Conservation (phyloP, 2,888 invertebrate genomes). For the Drosophila setosimentum region DNA sequence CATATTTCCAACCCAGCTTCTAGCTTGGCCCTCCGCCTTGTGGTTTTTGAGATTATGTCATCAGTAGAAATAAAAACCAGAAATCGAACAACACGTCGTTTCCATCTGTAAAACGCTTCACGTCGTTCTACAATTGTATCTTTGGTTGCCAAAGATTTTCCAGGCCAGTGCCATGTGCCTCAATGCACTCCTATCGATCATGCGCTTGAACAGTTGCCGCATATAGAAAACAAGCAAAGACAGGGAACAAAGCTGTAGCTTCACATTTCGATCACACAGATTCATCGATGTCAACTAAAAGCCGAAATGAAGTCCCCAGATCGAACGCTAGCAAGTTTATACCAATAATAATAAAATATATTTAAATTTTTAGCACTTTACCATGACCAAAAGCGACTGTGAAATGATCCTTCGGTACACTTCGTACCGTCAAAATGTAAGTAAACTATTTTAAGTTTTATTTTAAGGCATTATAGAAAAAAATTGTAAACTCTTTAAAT, state of each 20-base stretch:
- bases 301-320: background rate
- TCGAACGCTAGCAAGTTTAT: background rate
- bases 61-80: too few relatives aligned
- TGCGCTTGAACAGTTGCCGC: too few relatives aligned
- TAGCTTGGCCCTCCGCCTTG: too few relatives aligned
- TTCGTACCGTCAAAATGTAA: background rate
- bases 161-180: too few relatives aligned
- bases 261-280: background rate
- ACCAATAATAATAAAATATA: background rate
- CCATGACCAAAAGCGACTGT: background rate
- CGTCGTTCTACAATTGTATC: too few relatives aligned
- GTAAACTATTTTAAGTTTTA: background rate
- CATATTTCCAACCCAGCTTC: too few relatives aligned
- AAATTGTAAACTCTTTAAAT: background rate
- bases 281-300: background rate
- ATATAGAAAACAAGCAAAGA: background rate
- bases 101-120: too few relatives aligned
- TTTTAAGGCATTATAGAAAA: background rate
- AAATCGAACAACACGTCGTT: too few relatives aligned
- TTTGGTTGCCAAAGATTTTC: too few relatives aligned
- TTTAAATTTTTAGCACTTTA: background rate
- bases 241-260: background rate
- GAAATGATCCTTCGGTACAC: background rate
- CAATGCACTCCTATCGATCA: too few relatives aligned
- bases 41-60: too few relatives aligned